Evolutionary conservation across 1,140 invertebrate genomes (phyloP).

Genomic region (Drosophila setifemur): DNA sequence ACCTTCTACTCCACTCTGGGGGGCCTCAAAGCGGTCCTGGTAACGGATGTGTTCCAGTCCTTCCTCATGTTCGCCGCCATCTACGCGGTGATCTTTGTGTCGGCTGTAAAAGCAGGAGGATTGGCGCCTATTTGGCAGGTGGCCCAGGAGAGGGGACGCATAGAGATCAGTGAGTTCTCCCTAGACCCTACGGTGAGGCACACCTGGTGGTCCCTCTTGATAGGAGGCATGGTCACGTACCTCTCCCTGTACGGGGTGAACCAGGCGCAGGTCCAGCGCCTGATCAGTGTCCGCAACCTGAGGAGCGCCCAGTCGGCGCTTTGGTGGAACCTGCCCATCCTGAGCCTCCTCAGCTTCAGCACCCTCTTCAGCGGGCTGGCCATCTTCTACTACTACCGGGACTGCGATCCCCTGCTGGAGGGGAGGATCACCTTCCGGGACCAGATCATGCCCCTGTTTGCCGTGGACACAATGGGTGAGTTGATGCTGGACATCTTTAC

Average conservation of each 20-base stretch:
- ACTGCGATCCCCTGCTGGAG: slow-evolving; percentile 88
- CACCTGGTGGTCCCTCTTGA: slow-evolving; percentile 88
- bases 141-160: slow-evolving; percentile 86
- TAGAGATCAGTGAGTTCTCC: slow-evolving; percentile 85
- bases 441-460: slow-evolving; percentile 89
- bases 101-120: slow-evolving; percentile 86
- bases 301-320: slow-evolving; percentile 86
- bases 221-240: slow-evolving; percentile 90
- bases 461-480: slow-evolving; percentile 88
- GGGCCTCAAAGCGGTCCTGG: slow-evolving; percentile 94
- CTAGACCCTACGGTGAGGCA: slow-evolving; percentile 89
- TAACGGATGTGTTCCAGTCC: slow-evolving; percentile 93
- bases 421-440: slow-evolving; percentile 84
- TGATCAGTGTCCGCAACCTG: slow-evolving; percentile 89
- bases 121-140: slow-evolving; percentile 87
- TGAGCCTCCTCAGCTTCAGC: slow-evolving; percentile 86
- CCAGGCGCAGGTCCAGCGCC: slow-evolving; percentile 93
- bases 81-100: slow-evolving; percentile 89
- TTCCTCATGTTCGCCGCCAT: slow-evolving; percentile 90
- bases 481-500: neutral
- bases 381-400: slow-evolving; percentile 89
- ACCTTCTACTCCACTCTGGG: slow-evolving; percentile 94
- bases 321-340: slow-evolving; percentile 88
- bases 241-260: slow-evolving; percentile 91
- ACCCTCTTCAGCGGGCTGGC: slow-evolving; percentile 91